phyloP scores from a whole-genome alignment of 2,888 invertebrate genomes.

The Ypsolopha sequella region DNA sequence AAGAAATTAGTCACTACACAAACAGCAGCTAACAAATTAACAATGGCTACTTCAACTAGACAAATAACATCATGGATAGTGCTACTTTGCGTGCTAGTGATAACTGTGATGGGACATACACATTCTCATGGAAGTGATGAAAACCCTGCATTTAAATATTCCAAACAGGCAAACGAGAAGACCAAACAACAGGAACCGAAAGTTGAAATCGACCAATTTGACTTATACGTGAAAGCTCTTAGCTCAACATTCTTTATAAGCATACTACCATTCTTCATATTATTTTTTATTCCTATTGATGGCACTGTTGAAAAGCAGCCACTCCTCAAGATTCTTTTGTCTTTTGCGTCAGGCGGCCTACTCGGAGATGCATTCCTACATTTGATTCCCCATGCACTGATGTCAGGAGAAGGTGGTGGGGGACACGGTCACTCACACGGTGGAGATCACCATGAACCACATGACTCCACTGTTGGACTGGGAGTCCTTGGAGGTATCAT shows the following conservation, averaged over 20 bases:
- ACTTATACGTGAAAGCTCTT: conserved; percentile 85
- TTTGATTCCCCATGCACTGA: conserved; percentile 95
- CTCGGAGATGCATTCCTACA: conserved; percentile 99
- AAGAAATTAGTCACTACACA: background rate
- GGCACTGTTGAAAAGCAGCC: conserved; percentile 87
- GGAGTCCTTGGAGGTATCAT: conserved; percentile 96
- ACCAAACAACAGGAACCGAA: conserved; percentile 48
- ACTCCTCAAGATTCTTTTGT: conserved; percentile 88
- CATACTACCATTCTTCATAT: conserved; percentile 92
- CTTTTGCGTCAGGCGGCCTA: conserved; percentile 95
- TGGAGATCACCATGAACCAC: conserved; percentile 60
- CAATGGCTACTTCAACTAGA: background rate
- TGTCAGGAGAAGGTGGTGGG: conserved; percentile 33
- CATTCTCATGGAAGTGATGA: conserved; percentile 69
- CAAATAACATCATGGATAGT: background rate
- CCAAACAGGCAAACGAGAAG: conserved; percentile 72
- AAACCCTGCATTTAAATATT: conserved; percentile 86
- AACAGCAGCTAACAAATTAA: background rate
- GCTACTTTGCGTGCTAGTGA: background rate
- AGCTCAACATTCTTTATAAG: conserved; percentile 94
- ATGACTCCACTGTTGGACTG: conserved; percentile 92
- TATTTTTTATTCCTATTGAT: conserved; percentile 94
- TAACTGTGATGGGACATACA: conserved; percentile 33
- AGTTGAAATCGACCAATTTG: conserved; percentile 39
- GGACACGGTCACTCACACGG: conserved; percentile 64